phyloP scores from a whole-genome alignment of 1,140 invertebrate species.

The Palaemon carinicauda region DNA sequence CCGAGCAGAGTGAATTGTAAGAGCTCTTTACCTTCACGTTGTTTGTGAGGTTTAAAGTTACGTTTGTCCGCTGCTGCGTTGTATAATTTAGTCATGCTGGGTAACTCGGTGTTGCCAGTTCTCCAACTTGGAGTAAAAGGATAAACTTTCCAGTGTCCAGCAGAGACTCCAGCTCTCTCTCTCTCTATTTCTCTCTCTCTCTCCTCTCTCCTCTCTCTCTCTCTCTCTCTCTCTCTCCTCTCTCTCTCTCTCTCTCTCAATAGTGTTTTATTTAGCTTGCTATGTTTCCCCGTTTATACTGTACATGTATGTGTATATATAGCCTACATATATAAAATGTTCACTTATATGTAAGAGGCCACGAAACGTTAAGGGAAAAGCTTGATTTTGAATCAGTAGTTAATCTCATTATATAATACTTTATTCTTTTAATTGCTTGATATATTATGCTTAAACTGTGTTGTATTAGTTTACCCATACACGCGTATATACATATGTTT shows the following conservation, averaged over 20 bases:
- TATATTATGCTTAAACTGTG: too few relatives aligned
- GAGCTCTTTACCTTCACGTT: too few relatives aligned
- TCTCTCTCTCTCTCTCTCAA: neutral
- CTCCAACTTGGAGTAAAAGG: neutral
- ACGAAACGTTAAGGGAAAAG: too few relatives aligned
- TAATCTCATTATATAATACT: too few relatives aligned
- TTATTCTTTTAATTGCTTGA: too few relatives aligned
- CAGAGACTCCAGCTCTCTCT: neutral
- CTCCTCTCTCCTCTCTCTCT: neutral
- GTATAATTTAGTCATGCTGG: too few relatives aligned
- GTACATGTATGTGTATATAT: neutral
- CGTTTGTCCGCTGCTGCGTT: too few relatives aligned
- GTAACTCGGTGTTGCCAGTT: neutral
- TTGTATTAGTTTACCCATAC: neutral
- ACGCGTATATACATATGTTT: neutral
- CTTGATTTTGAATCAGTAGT: too few relatives aligned
- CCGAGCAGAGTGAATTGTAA: too few relatives aligned
- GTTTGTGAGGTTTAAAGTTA: too few relatives aligned
- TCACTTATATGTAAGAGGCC: neutral
- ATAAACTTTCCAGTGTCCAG: neutral
- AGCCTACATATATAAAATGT: neutral
- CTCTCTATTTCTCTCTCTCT: neutral
- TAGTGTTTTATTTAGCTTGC: too few relatives aligned
- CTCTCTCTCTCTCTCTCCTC: neutral
- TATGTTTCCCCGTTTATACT: neutral